These are phyloP conservation scores for Phocides pigmalion DNA, from an alignment of 1,140 invertebrate species.

Conservation along the genomic window DNA sequence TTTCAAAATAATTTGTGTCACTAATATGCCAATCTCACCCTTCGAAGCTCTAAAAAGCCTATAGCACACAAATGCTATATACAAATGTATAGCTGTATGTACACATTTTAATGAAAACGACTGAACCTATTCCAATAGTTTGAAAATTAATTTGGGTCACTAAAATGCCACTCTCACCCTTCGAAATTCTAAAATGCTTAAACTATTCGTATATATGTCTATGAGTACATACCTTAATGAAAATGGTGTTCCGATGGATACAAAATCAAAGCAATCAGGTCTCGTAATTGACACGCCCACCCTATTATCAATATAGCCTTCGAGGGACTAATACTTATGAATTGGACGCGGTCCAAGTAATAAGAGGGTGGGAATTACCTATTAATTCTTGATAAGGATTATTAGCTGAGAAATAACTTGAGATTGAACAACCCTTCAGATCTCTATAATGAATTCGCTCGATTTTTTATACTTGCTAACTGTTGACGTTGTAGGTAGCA, in stretches of 20 bases:
- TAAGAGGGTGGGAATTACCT: constrained; percentile 1
- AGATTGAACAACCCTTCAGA: too few relatives aligned
- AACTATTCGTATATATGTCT: background rate
- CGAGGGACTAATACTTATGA: constrained; percentile 47
- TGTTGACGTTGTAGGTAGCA: too few relatives aligned
- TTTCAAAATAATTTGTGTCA: constrained; percentile 2
- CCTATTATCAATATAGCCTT: constrained; percentile 49
- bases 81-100: too few relatives aligned
- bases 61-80: too few relatives aligned
- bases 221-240: constrained; percentile 7
- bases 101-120: constrained; percentile 10
- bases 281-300: constrained; percentile 45
- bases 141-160: constrained; percentile 13
- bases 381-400: background rate
- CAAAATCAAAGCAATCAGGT: constrained; percentile 43
- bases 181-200: background rate
- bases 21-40: background rate
- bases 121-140: background rate
- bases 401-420: too few relatives aligned
- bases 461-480: too few relatives aligned
- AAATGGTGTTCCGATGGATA: constrained; percentile 26
- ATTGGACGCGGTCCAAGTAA: constrained; percentile 37
- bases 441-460: too few relatives aligned
- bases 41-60: constrained; percentile 1
- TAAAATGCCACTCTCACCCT: background rate